Base-by-base conservation (phyloP, 1,140 invertebrate genomes). In the Drosophila bifasciata region DNA sequence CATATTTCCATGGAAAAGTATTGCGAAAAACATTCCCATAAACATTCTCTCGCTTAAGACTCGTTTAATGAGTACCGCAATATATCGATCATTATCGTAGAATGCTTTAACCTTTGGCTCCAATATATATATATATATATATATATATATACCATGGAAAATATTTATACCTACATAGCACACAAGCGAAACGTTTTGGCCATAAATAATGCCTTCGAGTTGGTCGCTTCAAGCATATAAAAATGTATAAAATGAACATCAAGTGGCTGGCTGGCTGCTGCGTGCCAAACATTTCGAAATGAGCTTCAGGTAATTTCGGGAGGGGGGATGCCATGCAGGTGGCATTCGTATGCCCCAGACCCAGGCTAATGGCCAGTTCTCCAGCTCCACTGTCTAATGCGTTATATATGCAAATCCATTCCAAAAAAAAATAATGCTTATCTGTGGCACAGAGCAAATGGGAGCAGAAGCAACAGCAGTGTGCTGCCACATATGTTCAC, bases 131-230 rank as follows among this genome's bases (percentile, higher is more conserved):
- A n/a, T n/a, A n/a, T n/a, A n/a, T n/a, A n/a, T n/a, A n/a, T n/a
- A n/a, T n/a, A n/a, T n/a, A n/a, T n/a, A n/a, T n/a, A n/a, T n/a
- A n/a, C n/a, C n/a, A n/a, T n/a, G n/a, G n/a, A n/a, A n/a, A n/a
- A 19, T 41, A 21, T 58, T 52, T 64, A 39, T 53, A 57, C 43
- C n/a, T n/a, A n/a, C n/a, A n/a, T n/a, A n/a, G n/a, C 43, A 28
- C 45, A 7, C 11, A 36, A 50, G 28, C 52, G 58, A 58, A 79
- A 79, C 79, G 79, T 84, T 70, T 58, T 16, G 45, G 52, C 56
- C 75, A 83, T 83, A 83, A 83, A 83, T 83, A 83, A 79, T 79
- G 79, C 44, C 79, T 84, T 83, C 79, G 74, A 78, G 62, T 61
- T 50, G 53, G 8, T n/a, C n/a, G n/a, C 16, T 23, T 55, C 52